Conservation (phyloP, 2,888 invertebrate species). For the Parapristionchus giblindavisi region DNA sequence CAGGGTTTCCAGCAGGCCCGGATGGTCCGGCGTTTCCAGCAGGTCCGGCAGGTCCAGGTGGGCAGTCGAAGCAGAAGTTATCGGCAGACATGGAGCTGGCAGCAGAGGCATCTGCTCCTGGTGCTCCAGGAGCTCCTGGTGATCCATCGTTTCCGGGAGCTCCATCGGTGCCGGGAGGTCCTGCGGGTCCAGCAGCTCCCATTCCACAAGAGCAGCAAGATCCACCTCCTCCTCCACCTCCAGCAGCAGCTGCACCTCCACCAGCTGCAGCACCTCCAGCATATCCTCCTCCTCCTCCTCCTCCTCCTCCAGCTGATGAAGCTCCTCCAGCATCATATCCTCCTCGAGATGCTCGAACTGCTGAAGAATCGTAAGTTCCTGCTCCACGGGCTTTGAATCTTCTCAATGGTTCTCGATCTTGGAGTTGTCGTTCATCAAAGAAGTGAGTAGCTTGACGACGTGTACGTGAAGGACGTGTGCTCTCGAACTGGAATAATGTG, state of each 20-base stretch:
- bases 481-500: slow-evolving; percentile 11
- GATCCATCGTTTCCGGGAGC: slow-evolving; percentile 17
- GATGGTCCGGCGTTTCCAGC: slow-evolving; percentile 25
- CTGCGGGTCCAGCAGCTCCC: slow-evolving; percentile 22
- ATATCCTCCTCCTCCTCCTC: slow-evolving; percentile 1
- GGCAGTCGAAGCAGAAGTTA: slow-evolving; percentile 34
- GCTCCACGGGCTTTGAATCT: slow-evolving; percentile 11
- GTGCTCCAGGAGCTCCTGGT: not conserved
- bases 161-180: slow-evolving; percentile 29
- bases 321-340: slow-evolving; percentile 35
- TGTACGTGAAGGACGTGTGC: slow-evolving; percentile 1
- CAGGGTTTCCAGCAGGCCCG: slow-evolving; percentile 24
- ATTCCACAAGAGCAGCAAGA: slow-evolving; percentile 53
- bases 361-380: not conserved
- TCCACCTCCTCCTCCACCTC: slow-evolving; percentile 45
- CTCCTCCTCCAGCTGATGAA: slow-evolving; percentile 38
- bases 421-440: not conserved
- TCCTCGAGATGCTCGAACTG: slow-evolving; percentile 7
- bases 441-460: not conserved
- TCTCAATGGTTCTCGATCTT: too few relatives aligned
- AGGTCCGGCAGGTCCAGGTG: slow-evolving; percentile 25
- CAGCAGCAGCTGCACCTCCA: slow-evolving; percentile 38
- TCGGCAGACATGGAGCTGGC: not conserved
- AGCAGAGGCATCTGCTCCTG: not conserved
- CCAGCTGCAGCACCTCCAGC: not conserved